Conservation (phyloP, 2,888 invertebrate genomes). For the Seira ritae region DNA sequence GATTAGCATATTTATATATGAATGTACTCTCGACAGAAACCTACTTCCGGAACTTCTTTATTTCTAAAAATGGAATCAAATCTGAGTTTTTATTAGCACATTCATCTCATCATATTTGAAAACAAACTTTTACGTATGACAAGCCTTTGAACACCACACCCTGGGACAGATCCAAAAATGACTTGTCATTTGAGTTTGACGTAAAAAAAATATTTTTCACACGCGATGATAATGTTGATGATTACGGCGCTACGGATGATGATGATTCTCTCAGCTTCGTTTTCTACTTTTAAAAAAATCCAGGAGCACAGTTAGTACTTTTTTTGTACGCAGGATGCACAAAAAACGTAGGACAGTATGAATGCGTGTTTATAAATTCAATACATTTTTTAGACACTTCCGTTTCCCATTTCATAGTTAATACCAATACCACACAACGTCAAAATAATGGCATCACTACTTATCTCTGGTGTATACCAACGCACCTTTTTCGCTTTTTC, state of each 20-base stretch:
- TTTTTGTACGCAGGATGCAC: too few relatives aligned
- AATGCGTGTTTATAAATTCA: conserved; percentile 17
- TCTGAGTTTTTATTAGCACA: neutral
- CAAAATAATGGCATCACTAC: conserved; percentile 23
- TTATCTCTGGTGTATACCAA: neutral
- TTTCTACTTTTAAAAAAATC: conserved; percentile 32
- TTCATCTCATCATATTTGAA: conserved; percentile 25
- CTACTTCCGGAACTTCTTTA: neutral
- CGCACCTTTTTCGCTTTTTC: conserved; percentile 11
- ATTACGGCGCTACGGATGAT: neutral
- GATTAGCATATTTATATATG: too few relatives aligned
- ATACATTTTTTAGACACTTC: conserved; percentile 38
- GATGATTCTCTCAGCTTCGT: too few relatives aligned
- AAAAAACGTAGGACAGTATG: neutral
- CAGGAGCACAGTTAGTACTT: conserved; percentile 38
- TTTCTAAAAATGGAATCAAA: conserved; percentile 40
- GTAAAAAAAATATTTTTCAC: conserved; percentile 40
- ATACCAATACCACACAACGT: conserved; percentile 40
- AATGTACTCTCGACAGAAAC: neutral
- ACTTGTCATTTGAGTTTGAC: conserved; percentile 38
- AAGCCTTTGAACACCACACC: conserved; percentile 36
- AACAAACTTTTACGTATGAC: neutral
- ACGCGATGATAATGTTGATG: conserved; percentile 35
- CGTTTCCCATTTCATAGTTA: conserved; percentile 36
- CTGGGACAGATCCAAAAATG: conserved; percentile 46